phyloP scores from a whole-genome alignment of 2,113 vertebrate genomes.

The Electrona antarctica region DNA sequence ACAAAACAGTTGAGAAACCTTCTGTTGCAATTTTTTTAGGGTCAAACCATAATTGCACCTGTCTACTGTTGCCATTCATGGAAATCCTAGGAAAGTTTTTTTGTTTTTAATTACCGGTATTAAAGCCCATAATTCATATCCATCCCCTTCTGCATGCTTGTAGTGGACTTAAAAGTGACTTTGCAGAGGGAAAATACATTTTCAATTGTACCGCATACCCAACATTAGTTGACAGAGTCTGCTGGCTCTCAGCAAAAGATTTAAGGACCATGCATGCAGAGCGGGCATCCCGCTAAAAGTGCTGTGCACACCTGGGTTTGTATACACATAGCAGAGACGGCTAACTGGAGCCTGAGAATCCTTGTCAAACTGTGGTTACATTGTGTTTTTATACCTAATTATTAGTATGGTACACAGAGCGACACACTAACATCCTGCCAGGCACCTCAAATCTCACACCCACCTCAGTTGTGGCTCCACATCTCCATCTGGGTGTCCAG shows the following conservation, averaged over 20 bases:
- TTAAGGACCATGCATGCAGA: background rate
- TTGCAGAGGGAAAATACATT: constrained; percentile 14
- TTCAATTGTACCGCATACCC: background rate
- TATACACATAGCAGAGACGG: constrained; percentile 4
- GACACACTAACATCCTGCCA: constrained; percentile 40
- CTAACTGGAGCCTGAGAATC: constrained; percentile 21
- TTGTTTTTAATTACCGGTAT: background rate
- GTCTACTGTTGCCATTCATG: no score
- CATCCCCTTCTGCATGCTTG: constrained; percentile 11
- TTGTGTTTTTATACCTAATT: constrained; percentile 18
- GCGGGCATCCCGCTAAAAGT: background rate
- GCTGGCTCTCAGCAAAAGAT: constrained; percentile 19
- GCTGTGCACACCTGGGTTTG: constrained; percentile 36
- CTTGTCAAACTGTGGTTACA: constrained; percentile 33
- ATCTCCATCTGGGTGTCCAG: background rate
- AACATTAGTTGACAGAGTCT: constrained; percentile 11
- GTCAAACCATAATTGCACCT: no score
- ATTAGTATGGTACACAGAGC: constrained; percentile 11
- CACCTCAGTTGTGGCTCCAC: no score
- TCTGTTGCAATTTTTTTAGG: no score
- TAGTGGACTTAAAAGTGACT: background rate
- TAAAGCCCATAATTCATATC: background rate
- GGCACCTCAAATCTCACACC: background rate
- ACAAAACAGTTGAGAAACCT: no score
- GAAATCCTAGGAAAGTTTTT: background rate